Percentiles rank a stretch among this genome's conserved stretches.
These are phyloP conservation scores for Hippotragus niger DNA, from an alignment of 2,113 vertebrate genomes.

Conservation along the genomic window DNA sequence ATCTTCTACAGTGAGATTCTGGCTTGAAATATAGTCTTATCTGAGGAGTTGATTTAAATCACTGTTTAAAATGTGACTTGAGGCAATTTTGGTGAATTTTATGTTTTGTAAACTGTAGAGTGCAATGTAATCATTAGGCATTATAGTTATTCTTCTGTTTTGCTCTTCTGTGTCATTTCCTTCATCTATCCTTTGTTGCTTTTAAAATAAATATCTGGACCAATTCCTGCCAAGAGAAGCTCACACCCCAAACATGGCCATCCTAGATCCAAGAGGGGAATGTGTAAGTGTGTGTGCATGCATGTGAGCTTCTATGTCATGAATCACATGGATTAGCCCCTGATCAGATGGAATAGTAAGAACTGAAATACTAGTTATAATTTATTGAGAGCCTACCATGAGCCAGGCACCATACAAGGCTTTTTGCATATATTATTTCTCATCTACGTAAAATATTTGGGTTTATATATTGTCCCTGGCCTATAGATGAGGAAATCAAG, in stretches of 20 bases:
- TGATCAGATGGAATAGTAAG: background rate
- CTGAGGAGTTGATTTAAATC: background rate
- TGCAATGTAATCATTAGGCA: background rate
- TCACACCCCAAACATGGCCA: background rate
- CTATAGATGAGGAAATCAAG: background rate
- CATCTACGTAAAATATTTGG: background rate
- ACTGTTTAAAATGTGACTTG: background rate
- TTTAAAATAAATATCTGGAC: background rate
- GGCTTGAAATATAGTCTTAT: background rate
- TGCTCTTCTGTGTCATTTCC: background rate
- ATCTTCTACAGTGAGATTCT: background rate
- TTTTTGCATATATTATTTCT: background rate
- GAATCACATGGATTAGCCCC: background rate
- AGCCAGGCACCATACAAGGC: background rate
- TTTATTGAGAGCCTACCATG: background rate
- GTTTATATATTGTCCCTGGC: background rate
- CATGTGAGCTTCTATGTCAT: background rate
- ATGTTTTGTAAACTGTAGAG: background rate
- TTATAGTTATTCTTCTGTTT: background rate
- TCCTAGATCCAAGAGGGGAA: background rate
- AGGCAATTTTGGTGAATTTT: background rate
- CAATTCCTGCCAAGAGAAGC: background rate
- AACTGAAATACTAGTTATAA: background rate
- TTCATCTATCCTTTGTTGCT: background rate
- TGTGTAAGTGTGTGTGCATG: background rate